Conservation (phyloP, 2,113 vertebrate genomes). For the Takifugu flavidus region DNA sequence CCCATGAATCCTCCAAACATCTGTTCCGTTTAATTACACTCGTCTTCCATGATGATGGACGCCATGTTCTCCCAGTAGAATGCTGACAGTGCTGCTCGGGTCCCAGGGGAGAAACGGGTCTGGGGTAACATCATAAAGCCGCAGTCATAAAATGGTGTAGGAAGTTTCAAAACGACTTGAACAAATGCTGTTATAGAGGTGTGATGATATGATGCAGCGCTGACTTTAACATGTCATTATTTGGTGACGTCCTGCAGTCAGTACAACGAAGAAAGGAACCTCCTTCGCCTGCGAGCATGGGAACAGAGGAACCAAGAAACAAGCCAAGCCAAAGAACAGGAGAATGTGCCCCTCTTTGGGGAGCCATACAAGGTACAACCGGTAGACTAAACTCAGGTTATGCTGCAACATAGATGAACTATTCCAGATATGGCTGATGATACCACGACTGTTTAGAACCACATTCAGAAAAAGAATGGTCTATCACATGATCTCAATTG, state of each 20-base stretch:
- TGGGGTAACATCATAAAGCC: too few relatives aligned
- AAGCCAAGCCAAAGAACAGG: conserved; percentile 77
- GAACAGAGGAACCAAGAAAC: conserved; percentile 87
- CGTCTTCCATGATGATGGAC: conserved; percentile 41
- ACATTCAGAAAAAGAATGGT: too few relatives aligned
- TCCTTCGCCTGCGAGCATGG: conserved; percentile 85
- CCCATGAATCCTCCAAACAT: conserved; percentile 43
- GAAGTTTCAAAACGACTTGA: too few relatives aligned
- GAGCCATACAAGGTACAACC: conserved; percentile 89
- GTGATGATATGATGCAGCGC: not conserved
- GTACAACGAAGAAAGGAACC: conserved; percentile 87
- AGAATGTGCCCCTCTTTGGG: conserved; percentile 84
- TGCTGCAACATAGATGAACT: too few relatives aligned
- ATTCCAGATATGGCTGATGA: not conserved
- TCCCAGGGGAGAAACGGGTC: conserved; percentile 2
- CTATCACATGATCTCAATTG: too few relatives aligned
- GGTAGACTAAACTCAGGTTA: too few relatives aligned
- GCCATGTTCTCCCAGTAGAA: conserved; percentile 25
- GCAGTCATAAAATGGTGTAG: too few relatives aligned
- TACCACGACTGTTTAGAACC: not conserved
- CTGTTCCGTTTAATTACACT: conserved; percentile 51
- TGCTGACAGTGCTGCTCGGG: conserved; percentile 8
- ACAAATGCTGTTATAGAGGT: too few relatives aligned
- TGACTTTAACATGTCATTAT: conserved; percentile 6
- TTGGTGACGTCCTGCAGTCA: conserved; percentile 67